A percentile compares a stretch with the other conserved stretches of the same genome.
These are phyloP conservation scores for Acleris cristana DNA, from an alignment of 2,888 invertebrate species.

Conservation along the genomic window DNA sequence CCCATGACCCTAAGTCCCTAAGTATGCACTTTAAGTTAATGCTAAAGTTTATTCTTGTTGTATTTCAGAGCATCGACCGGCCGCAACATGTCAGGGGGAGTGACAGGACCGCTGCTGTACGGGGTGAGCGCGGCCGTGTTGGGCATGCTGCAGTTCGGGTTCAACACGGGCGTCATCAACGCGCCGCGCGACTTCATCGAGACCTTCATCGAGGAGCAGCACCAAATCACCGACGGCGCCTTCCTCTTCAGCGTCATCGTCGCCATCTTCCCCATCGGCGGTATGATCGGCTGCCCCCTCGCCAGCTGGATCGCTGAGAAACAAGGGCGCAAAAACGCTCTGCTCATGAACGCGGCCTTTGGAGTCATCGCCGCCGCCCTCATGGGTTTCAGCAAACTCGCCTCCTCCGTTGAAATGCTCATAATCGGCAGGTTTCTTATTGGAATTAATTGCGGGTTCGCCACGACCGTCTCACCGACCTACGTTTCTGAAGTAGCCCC, in stretches of 20 bases:
- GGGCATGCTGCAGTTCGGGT: slow-evolving; percentile 89
- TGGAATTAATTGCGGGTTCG: slow-evolving; percentile 89
- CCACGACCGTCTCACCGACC: slow-evolving; percentile 79
- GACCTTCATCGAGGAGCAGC: slow-evolving; percentile 83
- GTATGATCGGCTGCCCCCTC: slow-evolving; percentile 90
- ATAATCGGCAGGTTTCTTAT: slow-evolving; percentile 89
- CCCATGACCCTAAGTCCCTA: neutral
- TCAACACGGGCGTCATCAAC: slow-evolving; percentile 89
- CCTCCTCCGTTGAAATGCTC: slow-evolving; percentile 87
- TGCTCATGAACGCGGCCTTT: slow-evolving; percentile 85
- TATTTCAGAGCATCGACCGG: slow-evolving; percentile 56
- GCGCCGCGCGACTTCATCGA: slow-evolving; percentile 86
- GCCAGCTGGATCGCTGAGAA: slow-evolving; percentile 89
- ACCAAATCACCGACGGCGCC: slow-evolving; percentile 77
- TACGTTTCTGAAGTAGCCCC: slow-evolving; percentile 80
- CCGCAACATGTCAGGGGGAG: slow-evolving; percentile 69
- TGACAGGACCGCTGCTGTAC: slow-evolving; percentile 86
- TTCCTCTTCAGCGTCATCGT: slow-evolving; percentile 87
- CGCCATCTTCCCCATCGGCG: slow-evolving; percentile 90
- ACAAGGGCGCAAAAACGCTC: slow-evolving; percentile 87
- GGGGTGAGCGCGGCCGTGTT: slow-evolving; percentile 87
- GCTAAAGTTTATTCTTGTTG: slow-evolving; percentile 26
- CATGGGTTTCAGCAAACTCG: slow-evolving; percentile 87
- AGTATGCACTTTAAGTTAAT: neutral
- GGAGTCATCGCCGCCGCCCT: slow-evolving; percentile 86